These are phyloP conservation scores for Grantiella picta DNA, from an alignment of 2,113 vertebrate species.

Conservation along the genomic window DNA sequence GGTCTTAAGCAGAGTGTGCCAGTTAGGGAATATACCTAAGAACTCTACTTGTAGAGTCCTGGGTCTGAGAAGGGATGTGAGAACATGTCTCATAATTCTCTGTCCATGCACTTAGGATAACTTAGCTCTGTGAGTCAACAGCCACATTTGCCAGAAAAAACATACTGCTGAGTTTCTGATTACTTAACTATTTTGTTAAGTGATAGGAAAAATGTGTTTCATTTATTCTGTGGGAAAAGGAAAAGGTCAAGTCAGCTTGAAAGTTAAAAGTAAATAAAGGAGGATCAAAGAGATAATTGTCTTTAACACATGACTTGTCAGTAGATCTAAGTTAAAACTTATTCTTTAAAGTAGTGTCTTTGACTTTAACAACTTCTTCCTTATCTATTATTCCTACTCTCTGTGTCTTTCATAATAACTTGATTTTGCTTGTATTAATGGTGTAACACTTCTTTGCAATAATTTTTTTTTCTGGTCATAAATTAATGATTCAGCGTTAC, in stretches of 20 bases:
- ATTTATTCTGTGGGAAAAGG: neutral
- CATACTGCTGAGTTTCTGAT: neutral
- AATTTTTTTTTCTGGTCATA: neutral
- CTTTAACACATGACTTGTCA: neutral
- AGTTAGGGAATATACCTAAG: neutral
- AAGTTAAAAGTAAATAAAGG: neutral
- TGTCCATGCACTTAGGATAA: neutral
- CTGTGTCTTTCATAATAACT: neutral
- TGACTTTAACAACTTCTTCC: neutral
- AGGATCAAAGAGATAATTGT: neutral
- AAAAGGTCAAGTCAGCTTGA: slow-evolving; percentile 9
- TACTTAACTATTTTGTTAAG: slow-evolving; percentile 10
- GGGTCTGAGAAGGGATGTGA: neutral
- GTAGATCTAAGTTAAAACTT: neutral
- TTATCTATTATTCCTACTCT: neutral
- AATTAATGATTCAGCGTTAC: neutral
- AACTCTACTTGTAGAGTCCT: neutral
- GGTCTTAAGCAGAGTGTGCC: neutral
- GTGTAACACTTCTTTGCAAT: neutral
- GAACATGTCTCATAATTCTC: neutral
- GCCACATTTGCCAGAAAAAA: neutral
- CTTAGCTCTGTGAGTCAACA: neutral
- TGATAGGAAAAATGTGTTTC: slow-evolving; percentile 18
- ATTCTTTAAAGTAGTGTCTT: neutral
- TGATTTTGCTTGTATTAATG: neutral